These are phyloP conservation scores for Montipora efflorescens DNA, from an alignment of 64 coral and sea anemone genomes.

Conservation along the genomic window DNA sequence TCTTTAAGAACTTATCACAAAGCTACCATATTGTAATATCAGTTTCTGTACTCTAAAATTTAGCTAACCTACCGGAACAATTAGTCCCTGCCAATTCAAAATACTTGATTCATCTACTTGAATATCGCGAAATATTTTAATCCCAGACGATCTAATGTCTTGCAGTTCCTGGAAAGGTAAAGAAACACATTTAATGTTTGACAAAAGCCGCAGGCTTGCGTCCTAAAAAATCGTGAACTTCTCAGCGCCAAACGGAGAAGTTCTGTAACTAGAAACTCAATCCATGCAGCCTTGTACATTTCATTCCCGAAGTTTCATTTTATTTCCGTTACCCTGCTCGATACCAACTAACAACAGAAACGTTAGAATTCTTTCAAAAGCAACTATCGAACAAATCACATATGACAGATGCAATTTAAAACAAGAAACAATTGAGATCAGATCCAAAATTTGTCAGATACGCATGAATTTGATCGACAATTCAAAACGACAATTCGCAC, in stretches of 20 bases:
- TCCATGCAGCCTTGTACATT: background rate
- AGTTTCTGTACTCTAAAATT: background rate
- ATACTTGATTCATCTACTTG: slow-evolving; percentile 82
- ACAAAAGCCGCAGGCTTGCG: background rate
- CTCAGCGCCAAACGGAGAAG: background rate
- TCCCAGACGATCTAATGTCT: slow-evolving; percentile 58
- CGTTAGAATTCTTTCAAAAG: background rate
- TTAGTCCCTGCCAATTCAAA: slow-evolving; percentile 84
- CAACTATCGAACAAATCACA: background rate
- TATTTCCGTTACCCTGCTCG: too few relatives aligned
- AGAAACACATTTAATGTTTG: background rate
- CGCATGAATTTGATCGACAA: background rate
- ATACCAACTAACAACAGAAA: background rate
- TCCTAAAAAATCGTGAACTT: too few relatives aligned
- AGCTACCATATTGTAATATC: background rate
- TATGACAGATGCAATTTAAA: slow-evolving; percentile 23
- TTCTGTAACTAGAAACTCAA: background rate
- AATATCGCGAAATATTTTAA: slow-evolving; percentile 72
- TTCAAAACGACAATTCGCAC: background rate
- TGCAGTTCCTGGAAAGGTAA: slow-evolving; percentile 76
- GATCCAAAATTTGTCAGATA: background rate
- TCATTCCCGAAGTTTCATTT: background rate
- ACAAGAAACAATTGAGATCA: slow-evolving; percentile 12
- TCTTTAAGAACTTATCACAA: background rate
- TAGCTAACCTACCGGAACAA: slow-evolving; percentile 83